Base-by-base conservation (phyloP, 2,888 invertebrate genomes). In the Drosophila acutilabella region DNA sequence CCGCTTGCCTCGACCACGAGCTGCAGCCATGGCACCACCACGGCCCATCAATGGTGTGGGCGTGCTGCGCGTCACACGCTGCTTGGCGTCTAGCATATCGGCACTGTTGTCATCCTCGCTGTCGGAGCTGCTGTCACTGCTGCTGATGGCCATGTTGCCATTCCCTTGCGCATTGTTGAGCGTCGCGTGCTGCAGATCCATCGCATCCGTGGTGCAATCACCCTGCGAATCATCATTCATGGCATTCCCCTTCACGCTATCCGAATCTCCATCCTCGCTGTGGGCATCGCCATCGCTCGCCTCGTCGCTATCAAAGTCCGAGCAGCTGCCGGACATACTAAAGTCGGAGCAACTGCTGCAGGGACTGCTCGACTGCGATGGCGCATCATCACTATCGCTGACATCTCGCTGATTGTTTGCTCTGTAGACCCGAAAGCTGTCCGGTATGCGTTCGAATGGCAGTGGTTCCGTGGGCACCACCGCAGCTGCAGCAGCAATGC, bases 401-500 rank as follows among this genome's bases (percentile, higher is more conserved):
- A 79, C 91, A 68, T 92, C 92, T 4, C 89, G 88, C 56, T 90
- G 91, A 26, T 90, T 90, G 67, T 92, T 93, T 1, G 93, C 93
- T 13, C 94, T 91, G 80, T 94, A 94, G 13, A 93, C 93, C 4
- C 93, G 93, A 90, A 94, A 94, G 81, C 94, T 94, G 71, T 94
- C 94, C 3, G 94, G 92, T 56, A 92, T 92, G 44, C 88, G 89
- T 66, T 91, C 91, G 50, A 90, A 91, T 13, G 73, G 69, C 71
- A 75, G 66, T 6, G 85, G 67, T 13, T 86, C 88, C 1, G 68
- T 40, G 14, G 78, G 53, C 44, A 16, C 41, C n/a, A 26, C 23
- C 4, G 38, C 4, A 26, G 26, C 41, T 13, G 41, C 41, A 1
- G 36, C 13, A 8, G 42, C 10, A 5, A 16, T 18, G 18, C 26